phyloP scores from a whole-genome alignment of 23 tunicate genomes.

The Trididemnum miniatum region DNA sequence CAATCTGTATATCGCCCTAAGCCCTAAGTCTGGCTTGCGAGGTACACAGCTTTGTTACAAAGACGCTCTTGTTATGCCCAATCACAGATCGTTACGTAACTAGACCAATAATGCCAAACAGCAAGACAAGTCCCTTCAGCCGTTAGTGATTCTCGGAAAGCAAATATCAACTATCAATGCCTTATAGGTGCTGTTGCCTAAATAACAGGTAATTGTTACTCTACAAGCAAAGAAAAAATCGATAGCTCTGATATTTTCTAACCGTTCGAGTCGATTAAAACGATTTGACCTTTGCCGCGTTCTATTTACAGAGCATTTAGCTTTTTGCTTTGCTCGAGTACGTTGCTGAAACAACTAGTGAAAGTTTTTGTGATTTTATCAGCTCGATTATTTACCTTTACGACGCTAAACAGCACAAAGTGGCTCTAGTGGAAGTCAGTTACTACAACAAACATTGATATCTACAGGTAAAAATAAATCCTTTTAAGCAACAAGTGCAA shows the following conservation, averaged over 20 bases:
- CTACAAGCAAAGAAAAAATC: no score
- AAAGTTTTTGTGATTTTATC: neutral
- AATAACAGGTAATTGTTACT: no score
- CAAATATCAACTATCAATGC: neutral
- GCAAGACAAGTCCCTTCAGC: neutral
- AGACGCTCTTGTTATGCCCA: slow-evolving; percentile 11
- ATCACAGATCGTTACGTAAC: slow-evolving; percentile 3
- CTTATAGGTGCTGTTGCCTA: neutral
- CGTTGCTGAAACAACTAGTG: neutral
- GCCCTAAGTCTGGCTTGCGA: neutral
- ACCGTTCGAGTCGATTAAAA: no score
- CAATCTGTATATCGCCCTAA: neutral
- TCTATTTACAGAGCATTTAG: neutral
- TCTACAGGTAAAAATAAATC: no score
- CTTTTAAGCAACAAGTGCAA: no score
- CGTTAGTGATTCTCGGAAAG: neutral
- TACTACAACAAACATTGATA: slow-evolving; percentile 5
- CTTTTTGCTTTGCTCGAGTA: neutral
- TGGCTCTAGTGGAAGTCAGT: neutral
- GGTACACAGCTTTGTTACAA: neutral
- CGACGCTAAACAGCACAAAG: neutral
- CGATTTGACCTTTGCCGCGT: neutral
- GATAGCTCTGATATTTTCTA: no score
- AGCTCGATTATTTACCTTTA: neutral
- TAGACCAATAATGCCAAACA: neutral